Percentiles rank a stretch among this genome's conserved stretches.
These are phyloP conservation scores for Frankliniella fusca DNA, from an alignment of 2,888 invertebrate species.

Conservation along the genomic window DNA sequence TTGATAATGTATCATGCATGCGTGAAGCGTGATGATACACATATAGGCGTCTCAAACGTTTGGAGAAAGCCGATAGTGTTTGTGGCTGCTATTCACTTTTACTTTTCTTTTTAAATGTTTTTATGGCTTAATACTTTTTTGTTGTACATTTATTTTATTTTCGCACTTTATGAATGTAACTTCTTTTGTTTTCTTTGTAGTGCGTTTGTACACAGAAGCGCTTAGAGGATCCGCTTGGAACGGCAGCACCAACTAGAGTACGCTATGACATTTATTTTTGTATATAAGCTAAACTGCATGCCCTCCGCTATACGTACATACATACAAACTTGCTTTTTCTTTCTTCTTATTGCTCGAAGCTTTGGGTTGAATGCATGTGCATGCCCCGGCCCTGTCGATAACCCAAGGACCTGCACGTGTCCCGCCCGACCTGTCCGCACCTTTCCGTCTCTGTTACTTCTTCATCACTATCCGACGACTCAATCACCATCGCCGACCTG, in stretches of 20 bases:
- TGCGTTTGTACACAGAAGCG: conserved; percentile 29
- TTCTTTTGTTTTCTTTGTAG: conserved; percentile 36
- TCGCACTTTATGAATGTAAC: conserved; percentile 37
- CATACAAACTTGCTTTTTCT: too few species aligned
- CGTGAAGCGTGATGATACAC: not conserved
- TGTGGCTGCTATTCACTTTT: conserved; percentile 34
- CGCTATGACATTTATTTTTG: conserved; percentile 20
- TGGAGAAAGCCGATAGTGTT: not conserved
- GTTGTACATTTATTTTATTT: conserved; percentile 37
- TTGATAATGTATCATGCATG: not conserved
- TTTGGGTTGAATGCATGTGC: too few species aligned
- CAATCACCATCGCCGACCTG: too few species aligned
- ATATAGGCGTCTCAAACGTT: not conserved
- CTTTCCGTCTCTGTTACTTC: too few species aligned
- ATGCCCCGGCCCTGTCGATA: too few species aligned
- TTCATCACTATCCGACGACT: too few species aligned
- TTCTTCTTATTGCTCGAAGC: too few species aligned
- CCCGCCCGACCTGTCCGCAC: too few species aligned
- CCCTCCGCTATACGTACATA: too few species aligned
- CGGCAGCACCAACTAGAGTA: conserved; percentile 24
- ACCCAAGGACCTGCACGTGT: too few species aligned
- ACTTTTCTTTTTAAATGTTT: conserved; percentile 35
- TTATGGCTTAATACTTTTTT: conserved; percentile 25
- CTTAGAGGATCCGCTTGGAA: conserved; percentile 26
- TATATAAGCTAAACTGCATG: conserved; percentile 20